Evolutionary conservation across 1,140 invertebrate species (phyloP).

Genomic region (Heliconius hermathena): DNA sequence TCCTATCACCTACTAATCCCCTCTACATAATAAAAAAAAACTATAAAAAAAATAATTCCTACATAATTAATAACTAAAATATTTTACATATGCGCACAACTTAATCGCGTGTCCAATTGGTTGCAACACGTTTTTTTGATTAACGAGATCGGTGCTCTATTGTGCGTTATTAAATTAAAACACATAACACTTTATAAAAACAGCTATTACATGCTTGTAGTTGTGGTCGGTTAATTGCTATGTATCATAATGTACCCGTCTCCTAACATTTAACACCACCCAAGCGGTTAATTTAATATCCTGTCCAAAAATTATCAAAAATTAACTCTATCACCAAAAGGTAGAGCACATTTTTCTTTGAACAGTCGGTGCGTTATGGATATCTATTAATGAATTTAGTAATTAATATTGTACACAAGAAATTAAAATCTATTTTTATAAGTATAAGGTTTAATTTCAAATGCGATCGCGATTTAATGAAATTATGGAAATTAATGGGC

Average conservation of each 20-base stretch:
- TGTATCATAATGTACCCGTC: constrained; percentile 43
- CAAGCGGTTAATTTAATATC: constrained; percentile 47
- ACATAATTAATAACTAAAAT: neutral
- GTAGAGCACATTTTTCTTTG: constrained; percentile 33
- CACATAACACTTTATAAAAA: constrained; percentile 26
- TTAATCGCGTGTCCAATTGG: neutral
- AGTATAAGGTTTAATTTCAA: constrained; percentile 28
- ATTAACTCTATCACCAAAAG: neutral
- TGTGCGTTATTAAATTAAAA: constrained; percentile 31
- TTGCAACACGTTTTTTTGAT: neutral
- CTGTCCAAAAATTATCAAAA: constrained; percentile 29
- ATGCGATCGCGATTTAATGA: constrained; percentile 28
- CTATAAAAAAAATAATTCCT: neutral
- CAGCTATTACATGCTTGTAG: constrained; percentile 33
- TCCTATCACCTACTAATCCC: neutral
- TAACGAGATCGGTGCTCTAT: constrained; percentile 33
- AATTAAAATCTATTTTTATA: constrained; percentile 31
- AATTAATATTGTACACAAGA: constrained; percentile 35
- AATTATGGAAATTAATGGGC: constrained; percentile 54
- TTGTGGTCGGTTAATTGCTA: constrained; percentile 34
- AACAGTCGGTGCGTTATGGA: constrained; percentile 42
- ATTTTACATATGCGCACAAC: neutral
- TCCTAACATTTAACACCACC: constrained; percentile 46
- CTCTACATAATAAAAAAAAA: neutral
- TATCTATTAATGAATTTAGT: constrained; percentile 49